A percentile compares a stretch with the other conserved stretches of the same genome.
phyloP scores from a whole-genome alignment of 2,888 invertebrate species.

The Archips crataeganus region DNA sequence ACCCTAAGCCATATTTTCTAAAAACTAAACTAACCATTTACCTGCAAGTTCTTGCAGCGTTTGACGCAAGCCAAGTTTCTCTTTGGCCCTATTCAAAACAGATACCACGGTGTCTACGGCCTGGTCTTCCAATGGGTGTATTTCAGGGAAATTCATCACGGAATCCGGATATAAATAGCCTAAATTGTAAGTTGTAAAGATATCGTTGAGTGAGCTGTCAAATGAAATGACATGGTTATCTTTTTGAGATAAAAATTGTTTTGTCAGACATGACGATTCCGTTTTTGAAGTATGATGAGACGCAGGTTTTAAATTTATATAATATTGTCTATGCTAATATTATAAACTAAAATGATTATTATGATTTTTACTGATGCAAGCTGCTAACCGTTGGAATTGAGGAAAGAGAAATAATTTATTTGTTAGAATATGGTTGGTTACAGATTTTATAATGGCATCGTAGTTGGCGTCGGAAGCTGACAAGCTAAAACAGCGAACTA shows the following conservation, averaged over 20 bases:
- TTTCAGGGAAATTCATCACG: constrained; percentile 65
- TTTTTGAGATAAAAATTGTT: constrained; percentile 12
- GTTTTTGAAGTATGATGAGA: too few relatives aligned
- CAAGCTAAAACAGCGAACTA: too few relatives aligned
- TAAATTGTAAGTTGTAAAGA: neutral
- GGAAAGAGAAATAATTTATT: too few relatives aligned
- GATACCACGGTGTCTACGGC: constrained; percentile 69
- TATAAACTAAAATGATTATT: too few relatives aligned
- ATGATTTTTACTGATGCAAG: too few relatives aligned
- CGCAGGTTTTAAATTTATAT: too few relatives aligned
- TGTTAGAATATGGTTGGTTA: too few relatives aligned
- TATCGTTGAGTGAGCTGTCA: constrained; percentile 9
- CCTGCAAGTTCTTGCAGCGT: constrained; percentile 65
- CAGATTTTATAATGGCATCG: too few relatives aligned
- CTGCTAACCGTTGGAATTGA: too few relatives aligned
- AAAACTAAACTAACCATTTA: constrained; percentile 43
- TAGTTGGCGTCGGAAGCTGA: too few relatives aligned
- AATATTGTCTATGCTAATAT: too few relatives aligned
- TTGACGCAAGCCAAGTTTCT: constrained; percentile 61
- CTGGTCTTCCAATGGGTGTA: constrained; percentile 63
- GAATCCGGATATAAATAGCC: neutral
- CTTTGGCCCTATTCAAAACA: constrained; percentile 67
- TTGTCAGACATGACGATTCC: neutral
- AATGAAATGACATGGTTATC: constrained; percentile 19
- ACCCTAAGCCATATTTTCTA: too few relatives aligned